Percentiles rank a stretch among this genome's conserved stretches.
These are phyloP conservation scores for Drosophila pseudotalamancana DNA, from an alignment of 2,888 invertebrate genomes.

Conservation along the genomic window DNA sequence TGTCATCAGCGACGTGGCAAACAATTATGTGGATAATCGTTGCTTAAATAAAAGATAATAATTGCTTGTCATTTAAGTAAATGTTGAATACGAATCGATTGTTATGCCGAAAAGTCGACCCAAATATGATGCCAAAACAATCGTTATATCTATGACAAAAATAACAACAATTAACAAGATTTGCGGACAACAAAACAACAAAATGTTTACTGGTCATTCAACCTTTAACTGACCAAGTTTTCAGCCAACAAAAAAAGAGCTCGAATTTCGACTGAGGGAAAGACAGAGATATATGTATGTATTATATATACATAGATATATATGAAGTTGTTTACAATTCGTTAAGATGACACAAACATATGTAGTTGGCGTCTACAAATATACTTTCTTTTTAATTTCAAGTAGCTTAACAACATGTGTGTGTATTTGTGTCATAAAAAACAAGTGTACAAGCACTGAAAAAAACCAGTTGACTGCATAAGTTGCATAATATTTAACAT, in stretches of 20 bases:
- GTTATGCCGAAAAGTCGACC: slow-evolving; percentile 15
- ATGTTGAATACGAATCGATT: slow-evolving; percentile 5
- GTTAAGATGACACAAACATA: slow-evolving; percentile 37
- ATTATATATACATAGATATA: slow-evolving; percentile 22
- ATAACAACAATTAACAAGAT: slow-evolving; percentile 15
- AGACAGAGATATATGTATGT: slow-evolving; percentile 5
- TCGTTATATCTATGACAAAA: slow-evolving; percentile 1
- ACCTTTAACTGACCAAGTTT: slow-evolving; percentile 61
- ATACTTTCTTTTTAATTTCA: slow-evolving; percentile 74
- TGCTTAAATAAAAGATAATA: slow-evolving; percentile 5
- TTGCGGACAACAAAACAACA: slow-evolving; percentile 24
- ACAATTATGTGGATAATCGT: background rate
- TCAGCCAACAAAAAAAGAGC: slow-evolving; percentile 14
- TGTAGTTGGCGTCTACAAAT: slow-evolving; percentile 11
- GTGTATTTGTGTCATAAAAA: slow-evolving; percentile 5
- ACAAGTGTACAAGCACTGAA: slow-evolving; percentile 11
- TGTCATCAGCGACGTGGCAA: background rate
- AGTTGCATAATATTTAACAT: slow-evolving; percentile 49
- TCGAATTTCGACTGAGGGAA: background rate
- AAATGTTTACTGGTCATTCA: slow-evolving; percentile 72
- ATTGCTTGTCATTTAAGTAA: background rate
- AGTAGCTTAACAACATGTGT: slow-evolving; percentile 44
- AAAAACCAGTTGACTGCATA: slow-evolving; percentile 58
- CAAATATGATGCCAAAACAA: slow-evolving; percentile 26
- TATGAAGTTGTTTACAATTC: slow-evolving; percentile 55